Conservation (phyloP, 2,113 vertebrate genomes). For the Python bivittatus region DNA sequence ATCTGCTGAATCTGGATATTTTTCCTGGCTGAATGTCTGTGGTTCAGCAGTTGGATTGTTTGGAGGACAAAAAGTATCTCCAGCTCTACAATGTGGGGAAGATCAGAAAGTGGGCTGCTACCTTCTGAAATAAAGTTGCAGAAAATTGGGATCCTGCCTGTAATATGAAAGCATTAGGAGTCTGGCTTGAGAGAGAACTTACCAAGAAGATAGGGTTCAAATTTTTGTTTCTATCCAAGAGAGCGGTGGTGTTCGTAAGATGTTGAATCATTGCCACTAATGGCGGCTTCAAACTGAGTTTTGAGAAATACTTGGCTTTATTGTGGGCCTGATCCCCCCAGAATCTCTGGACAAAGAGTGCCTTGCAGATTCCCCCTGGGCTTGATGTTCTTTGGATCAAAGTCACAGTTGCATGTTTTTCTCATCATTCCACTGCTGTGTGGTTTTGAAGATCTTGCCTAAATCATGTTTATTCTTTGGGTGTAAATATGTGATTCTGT, state of each 20-base stretch:
- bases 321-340: background rate
- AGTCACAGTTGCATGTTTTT: background rate
- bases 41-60: background rate
- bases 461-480: conserved; percentile 5
- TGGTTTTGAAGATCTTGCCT: background rate
- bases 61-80: background rate
- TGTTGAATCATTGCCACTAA: background rate
- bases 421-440: conserved; percentile 10
- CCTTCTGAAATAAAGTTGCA: background rate
- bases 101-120: background rate
- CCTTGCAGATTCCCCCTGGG: background rate
- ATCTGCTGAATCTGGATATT: background rate
- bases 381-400: conserved; percentile 7
- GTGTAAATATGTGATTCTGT: conserved; percentile 27
- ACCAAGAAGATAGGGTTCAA: background rate
- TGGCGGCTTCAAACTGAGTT: background rate
- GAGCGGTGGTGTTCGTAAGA: background rate
- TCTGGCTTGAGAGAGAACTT: background rate
- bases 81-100: background rate
- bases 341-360: background rate
- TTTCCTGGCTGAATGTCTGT: background rate
- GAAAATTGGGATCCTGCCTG: background rate
- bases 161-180: background rate
- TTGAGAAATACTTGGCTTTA: background rate
- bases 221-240: background rate